A percentile compares a stretch with the other conserved stretches of the same genome.
These are phyloP conservation scores for Sinonovacula constricta DNA, from an alignment of 1,140 invertebrate species.

Conservation along the genomic window DNA sequence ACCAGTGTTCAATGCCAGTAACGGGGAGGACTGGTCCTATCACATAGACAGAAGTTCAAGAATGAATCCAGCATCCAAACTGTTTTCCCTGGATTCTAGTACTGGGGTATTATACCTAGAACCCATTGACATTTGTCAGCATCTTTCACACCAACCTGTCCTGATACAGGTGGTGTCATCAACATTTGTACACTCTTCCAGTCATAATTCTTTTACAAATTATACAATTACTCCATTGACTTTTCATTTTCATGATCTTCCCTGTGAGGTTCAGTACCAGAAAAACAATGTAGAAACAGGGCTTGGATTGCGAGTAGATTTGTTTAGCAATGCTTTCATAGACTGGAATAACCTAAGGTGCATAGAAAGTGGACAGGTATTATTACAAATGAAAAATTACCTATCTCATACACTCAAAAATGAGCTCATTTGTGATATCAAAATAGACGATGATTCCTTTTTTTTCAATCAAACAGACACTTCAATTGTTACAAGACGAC, in stretches of 20 bases:
- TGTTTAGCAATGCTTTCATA: constrained; percentile 34
- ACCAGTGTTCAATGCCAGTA: constrained; percentile 28
- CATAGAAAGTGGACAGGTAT: constrained; percentile 19
- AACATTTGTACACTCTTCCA: constrained; percentile 28
- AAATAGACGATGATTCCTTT: too few species aligned
- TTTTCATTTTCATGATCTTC: constrained; percentile 53
- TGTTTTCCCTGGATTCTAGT: constrained; percentile 26
- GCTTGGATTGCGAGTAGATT: constrained; percentile 38
- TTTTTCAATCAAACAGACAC: background rate
- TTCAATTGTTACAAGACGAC: constrained; percentile 18
- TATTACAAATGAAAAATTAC: constrained; percentile 49
- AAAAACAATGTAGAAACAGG: too few species aligned
- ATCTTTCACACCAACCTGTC: constrained; percentile 49
- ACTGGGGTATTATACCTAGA: constrained; percentile 2
- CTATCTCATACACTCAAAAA: constrained; percentile 28
- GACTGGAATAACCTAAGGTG: constrained; percentile 37
- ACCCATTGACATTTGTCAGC: constrained; percentile 17
- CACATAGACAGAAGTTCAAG: constrained; percentile 7
- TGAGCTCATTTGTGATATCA: background rate
- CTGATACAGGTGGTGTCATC: constrained; percentile 49
- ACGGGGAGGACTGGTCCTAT: constrained; percentile 40
- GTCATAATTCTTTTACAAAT: constrained; percentile 22
- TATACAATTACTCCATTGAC: constrained; percentile 52
- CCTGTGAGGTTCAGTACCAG: constrained; percentile 50
- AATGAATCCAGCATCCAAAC: background rate